Percentiles rank a stretch among this genome's conserved stretches.
phyloP scores from a whole-genome alignment of 2,888 invertebrate species.

The Troides aeacus region DNA sequence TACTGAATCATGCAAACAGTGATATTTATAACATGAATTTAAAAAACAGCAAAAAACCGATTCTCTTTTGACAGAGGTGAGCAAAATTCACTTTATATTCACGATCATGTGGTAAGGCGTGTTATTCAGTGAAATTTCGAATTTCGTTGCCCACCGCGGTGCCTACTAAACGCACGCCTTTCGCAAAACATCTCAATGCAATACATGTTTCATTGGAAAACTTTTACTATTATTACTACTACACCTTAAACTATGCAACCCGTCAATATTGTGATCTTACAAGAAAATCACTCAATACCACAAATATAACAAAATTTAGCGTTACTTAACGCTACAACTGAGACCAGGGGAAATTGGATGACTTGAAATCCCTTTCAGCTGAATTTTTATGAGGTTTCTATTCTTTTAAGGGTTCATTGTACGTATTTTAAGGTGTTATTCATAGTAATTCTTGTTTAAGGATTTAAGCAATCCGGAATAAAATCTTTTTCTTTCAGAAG shows the following conservation, averaged over 20 bases:
- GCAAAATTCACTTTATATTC: conserved; percentile 52
- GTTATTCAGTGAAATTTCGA: conserved; percentile 70
- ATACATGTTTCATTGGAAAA: conserved; percentile 53
- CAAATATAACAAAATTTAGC: background rate
- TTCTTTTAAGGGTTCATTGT: too few relatives aligned
- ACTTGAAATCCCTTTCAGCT: too few relatives aligned
- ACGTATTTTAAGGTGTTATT: too few relatives aligned
- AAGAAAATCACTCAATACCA: background rate
- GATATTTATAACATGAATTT: background rate
- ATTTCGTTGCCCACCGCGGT: conserved; percentile 59
- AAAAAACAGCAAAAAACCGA: background rate
- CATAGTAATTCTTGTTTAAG: too few relatives aligned
- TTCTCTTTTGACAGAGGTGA: background rate
- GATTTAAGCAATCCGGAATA: too few relatives aligned
- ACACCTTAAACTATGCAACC: background rate
- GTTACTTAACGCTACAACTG: too few relatives aligned
- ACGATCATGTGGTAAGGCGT: conserved; percentile 36
- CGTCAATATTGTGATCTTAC: background rate
- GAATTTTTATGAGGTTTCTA: too few relatives aligned
- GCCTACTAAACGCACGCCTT: conserved; percentile 64
- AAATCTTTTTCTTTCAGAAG: too few relatives aligned
- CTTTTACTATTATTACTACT: conserved; percentile 45
- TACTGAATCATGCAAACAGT: too few relatives aligned
- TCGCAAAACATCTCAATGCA: conserved; percentile 58
- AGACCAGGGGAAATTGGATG: too few relatives aligned